Evolutionary conservation across 2,113 vertebrate genomes (phyloP), one percentile per base, ranked within the genome.

Genomic region (Upupa epops): DNA sequence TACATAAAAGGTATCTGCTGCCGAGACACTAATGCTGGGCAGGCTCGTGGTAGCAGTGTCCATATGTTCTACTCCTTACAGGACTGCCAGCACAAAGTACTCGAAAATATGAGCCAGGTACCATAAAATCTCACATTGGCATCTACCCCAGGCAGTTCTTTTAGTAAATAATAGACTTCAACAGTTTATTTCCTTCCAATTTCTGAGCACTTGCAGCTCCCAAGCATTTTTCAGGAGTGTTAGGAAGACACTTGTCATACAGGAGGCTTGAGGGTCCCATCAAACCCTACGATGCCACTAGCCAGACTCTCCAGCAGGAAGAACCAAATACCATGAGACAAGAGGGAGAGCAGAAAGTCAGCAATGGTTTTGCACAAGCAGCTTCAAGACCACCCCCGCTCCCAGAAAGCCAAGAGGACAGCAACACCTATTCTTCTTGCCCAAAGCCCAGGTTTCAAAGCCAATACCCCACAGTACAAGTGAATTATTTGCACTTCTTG

Each of bases 1-100:
- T 63, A 91, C 89, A 93, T 52, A 49, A 78, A 86, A 86, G 86
- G 94, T 74, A 83, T 71, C 75, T 83, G 87, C 86, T 79, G 84
- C 81, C 0, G 45, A 95, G 92, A 84, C 55, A 51, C 13, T 55
- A 88, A 65, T 31, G 81, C 63, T 70, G 52, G 86, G 83, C 37
- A 63, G 71, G 79, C 81, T 66, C 4, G 1, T 65, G 81, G 83
- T 81, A 94, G 89, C 93, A 93, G 71, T 2, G 71, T 82, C 93
- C 89, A 60, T 94, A 93, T 93, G 93, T 86, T 88, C 77, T 72
- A 58, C 46, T 80, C 56, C n/a, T 18, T 88, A 85, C 51, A 73
- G 71, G n/a, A 60, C 90, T 92, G 96, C 77, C 91, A 94, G 55
- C 58, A 75, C 70, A 58, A 73, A 88, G 70, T 51, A 61, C 73